These are phyloP conservation scores for Marmota monax DNA, from an alignment of 2,113 vertebrate genomes.

Conservation along the genomic window DNA sequence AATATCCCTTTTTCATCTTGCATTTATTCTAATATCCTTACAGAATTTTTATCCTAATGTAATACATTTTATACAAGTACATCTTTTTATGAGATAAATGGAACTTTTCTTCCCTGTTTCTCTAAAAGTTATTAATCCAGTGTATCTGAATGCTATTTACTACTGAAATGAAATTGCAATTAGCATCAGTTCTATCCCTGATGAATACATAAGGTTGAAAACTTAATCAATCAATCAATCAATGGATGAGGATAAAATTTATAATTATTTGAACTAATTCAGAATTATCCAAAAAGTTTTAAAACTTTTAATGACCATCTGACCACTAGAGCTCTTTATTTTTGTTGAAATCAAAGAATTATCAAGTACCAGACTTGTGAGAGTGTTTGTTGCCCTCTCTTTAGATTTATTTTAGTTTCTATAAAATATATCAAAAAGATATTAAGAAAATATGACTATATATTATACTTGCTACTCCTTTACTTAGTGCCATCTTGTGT, in stretches of 20 bases:
- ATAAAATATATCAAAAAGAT: slow-evolving; percentile 26
- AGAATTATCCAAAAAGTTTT: slow-evolving; percentile 48
- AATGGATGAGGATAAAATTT: slow-evolving; percentile 31
- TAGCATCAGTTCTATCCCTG: background rate
- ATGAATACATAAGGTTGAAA: too few species aligned
- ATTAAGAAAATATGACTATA: background rate
- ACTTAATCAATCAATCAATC: background rate
- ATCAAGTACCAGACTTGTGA: background rate
- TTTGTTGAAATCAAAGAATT: slow-evolving; percentile 58
- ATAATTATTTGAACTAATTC: background rate
- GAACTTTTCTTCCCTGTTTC: background rate
- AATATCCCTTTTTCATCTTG: background rate
- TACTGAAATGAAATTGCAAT: background rate
- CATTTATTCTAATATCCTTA: background rate
- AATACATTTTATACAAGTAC: background rate
- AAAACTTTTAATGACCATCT: slow-evolving; percentile 36
- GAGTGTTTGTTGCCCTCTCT: background rate
- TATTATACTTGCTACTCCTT: background rate
- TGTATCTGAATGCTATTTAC: background rate
- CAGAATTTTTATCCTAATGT: background rate
- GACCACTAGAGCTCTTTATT: slow-evolving; percentile 16
- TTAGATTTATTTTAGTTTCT: slow-evolving; percentile 40
- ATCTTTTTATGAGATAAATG: slow-evolving; percentile 19
- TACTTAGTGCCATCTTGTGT: background rate
- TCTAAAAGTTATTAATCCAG: background rate